Evolutionary conservation across 2,797 vertebrate genomes (phyloP), one percentile per base, ranked within the genome.

Genomic region (Sphaeramia orbicularis): DNA sequence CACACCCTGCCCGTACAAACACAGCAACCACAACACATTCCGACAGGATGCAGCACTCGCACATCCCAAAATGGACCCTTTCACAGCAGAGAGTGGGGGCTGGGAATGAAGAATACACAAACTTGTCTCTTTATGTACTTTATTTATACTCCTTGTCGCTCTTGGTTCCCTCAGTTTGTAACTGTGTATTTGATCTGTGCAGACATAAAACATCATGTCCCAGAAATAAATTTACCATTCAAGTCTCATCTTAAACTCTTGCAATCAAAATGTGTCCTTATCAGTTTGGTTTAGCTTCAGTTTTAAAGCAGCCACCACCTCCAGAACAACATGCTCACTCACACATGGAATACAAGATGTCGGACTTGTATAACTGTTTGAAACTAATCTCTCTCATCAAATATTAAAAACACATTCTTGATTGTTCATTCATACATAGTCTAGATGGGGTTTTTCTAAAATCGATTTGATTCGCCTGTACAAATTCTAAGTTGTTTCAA

Each of bases 61-160:
- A 51, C 61, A 6, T 64, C 54, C 71, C 82, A 89, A 88, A 90
- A 90, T 78, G 83, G 80, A 73, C 65, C 65, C 80, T 86, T 89
- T 90, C 56, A 73, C 65, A 59, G 62, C 60, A 49, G 40, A 66
- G 54, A 15, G 4, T 4, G n/a, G 42, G 68, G 54, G 57, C 55
- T 13, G n/a, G 24, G 59, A 48, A 55, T 36, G 58, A 18, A 40
- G 41, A 76, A 50, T 70, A 76, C 36, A 54, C 47, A 55, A 4
- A 44, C 61, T 42, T 36, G 10, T 43, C n/a, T 55, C 30, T 59
- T 15, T 55, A 30, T 57, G 15, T 24, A 12, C 15, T 62, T 52
- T 36, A 16, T 43, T 24, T 27, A 24, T 57, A 15, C 59, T 64
- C 40, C 41, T 11, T 40, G 51, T 71, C 10, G 6, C 19, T 24